Evolutionary conservation across 1,140 invertebrate species (phyloP).

Genomic region (Teleogryllus occipitalis): DNA sequence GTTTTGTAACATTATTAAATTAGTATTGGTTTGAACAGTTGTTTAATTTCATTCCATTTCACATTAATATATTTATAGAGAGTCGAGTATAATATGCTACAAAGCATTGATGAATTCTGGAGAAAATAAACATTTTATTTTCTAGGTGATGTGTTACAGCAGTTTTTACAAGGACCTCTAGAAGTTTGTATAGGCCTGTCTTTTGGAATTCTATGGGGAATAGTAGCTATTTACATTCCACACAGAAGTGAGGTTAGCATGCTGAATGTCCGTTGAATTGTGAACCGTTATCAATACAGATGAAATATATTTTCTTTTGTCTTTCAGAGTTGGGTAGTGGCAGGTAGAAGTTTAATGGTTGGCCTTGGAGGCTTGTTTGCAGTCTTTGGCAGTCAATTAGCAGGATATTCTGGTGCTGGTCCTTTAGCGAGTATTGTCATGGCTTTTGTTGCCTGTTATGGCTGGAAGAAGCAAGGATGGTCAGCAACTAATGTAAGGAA

Average conservation of each 20-base stretch:
- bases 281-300: neutral
- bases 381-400: constrained; percentile 49
- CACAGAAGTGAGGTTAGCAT: constrained; percentile 58
- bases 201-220: constrained; percentile 67
- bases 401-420: constrained; percentile 52
- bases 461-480: constrained; percentile 38
- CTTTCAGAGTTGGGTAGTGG: constrained; percentile 26
- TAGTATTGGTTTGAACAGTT: no score
- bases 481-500: constrained; percentile 12
- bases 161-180: constrained; percentile 56
- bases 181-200: constrained; percentile 64
- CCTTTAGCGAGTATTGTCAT: constrained; percentile 50
- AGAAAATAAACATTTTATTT: neutral
- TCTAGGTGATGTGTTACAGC: constrained; percentile 27
- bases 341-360: constrained; percentile 41
- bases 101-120: no score
- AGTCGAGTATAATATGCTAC: no score
- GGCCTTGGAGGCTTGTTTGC: constrained; percentile 46
- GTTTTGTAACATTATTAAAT: no score
- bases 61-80: no score
- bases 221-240: constrained; percentile 61
- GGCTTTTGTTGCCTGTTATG: constrained; percentile 49
- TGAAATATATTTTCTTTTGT: neutral
- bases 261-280: neutral
- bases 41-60: no score